These are phyloP conservation scores for Ormyrus thymus DNA, from an alignment of 2,888 invertebrate genomes.

Conservation along the genomic window DNA sequence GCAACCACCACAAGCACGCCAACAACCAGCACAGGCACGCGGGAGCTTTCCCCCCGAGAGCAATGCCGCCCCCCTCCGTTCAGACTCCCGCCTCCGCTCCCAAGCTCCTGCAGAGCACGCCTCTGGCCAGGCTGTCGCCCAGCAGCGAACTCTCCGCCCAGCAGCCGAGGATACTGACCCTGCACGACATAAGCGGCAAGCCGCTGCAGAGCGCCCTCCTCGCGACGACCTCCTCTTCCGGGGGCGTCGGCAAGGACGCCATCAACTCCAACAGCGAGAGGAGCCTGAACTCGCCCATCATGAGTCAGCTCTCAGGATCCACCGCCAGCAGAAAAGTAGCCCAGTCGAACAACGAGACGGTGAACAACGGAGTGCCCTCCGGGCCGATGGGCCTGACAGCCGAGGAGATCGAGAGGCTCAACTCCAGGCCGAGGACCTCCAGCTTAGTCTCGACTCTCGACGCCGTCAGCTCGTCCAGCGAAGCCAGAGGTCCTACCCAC, in stretches of 20 bases:
- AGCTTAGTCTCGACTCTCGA: conserved; percentile 94
- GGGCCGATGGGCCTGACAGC: conserved; percentile 90
- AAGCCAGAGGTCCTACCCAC: conserved; percentile 83
- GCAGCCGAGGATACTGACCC: conserved; percentile 92
- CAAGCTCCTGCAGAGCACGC: conserved; percentile 91
- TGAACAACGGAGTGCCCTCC: conserved; percentile 80
- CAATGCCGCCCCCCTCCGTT: conserved; percentile 80
- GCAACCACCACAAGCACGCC: conserved; percentile 84
- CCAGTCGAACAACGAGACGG: conserved; percentile 79
- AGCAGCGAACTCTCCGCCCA: conserved; percentile 94
- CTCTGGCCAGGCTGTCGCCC: conserved; percentile 91
- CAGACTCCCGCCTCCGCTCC: conserved; percentile 79
- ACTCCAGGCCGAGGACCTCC: conserved; percentile 90
- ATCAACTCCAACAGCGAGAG: conserved; percentile 93
- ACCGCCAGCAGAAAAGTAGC: conserved; percentile 86
- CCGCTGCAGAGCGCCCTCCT: conserved; percentile 91
- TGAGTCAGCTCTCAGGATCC: conserved; percentile 92
- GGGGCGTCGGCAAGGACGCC: conserved; percentile 91
- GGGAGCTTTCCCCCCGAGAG: conserved; percentile 84
- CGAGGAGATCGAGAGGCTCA: conserved; percentile 94
- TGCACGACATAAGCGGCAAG: conserved; percentile 95
- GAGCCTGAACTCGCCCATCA: conserved; percentile 93
- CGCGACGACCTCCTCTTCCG: conserved; percentile 92
- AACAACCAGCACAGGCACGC: conserved; percentile 80
- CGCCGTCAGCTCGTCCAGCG: conserved; percentile 93